Percentiles rank a stretch among this genome's conserved stretches.
phyloP scores from a whole-genome alignment of 2,797 vertebrate genomes.

The Erpetoichthys calabaricus region DNA sequence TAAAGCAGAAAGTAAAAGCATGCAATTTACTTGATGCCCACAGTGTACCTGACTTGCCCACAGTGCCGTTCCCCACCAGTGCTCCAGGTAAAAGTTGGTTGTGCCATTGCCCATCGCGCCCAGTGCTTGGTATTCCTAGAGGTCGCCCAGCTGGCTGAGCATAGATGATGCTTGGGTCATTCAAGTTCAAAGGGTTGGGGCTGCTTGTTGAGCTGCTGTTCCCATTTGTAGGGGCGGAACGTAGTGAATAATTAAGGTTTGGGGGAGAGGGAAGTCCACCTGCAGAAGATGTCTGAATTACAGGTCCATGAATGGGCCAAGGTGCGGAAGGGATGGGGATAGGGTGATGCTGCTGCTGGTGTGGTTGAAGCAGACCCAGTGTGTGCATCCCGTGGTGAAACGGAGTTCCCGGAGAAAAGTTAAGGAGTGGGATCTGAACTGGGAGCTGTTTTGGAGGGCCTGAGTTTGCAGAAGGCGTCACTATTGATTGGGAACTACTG shows the following conservation, averaged over 20 bases:
- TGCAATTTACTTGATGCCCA: conserved; percentile 11
- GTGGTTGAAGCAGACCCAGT: conserved; percentile 71
- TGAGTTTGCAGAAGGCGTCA: conserved; percentile 8
- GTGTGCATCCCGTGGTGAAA: conserved; percentile 66
- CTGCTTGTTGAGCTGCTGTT: conserved; percentile 35
- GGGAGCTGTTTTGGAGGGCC: conserved; percentile 40
- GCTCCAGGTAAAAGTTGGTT: conserved; percentile 72
- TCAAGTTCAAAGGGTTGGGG: conserved; percentile 70
- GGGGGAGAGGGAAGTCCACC: conserved; percentile 44
- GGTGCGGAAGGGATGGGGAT: conserved; percentile 57
- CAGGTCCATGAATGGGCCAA: conserved; percentile 81
- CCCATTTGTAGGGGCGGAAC: conserved; percentile 39
- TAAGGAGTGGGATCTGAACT: conserved; percentile 76
- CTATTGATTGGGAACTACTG: conserved; percentile 51
- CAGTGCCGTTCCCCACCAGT: conserved; percentile 80
- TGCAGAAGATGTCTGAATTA: conserved; percentile 57
- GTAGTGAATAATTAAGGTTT: conserved; percentile 61
- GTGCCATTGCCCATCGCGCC: conserved; percentile 84
- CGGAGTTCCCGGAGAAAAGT: conserved; percentile 67
- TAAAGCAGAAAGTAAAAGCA: too few species aligned
- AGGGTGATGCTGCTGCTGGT: conserved; percentile 52
- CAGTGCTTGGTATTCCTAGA: conserved; percentile 51
- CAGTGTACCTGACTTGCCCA: conserved; percentile 80
- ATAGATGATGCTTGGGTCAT: conserved; percentile 97
- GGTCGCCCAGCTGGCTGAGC: conserved; percentile 81